Evolutionary conservation across 2,797 vertebrate species (phyloP).

Genomic region (Hafferia zeledoni): DNA sequence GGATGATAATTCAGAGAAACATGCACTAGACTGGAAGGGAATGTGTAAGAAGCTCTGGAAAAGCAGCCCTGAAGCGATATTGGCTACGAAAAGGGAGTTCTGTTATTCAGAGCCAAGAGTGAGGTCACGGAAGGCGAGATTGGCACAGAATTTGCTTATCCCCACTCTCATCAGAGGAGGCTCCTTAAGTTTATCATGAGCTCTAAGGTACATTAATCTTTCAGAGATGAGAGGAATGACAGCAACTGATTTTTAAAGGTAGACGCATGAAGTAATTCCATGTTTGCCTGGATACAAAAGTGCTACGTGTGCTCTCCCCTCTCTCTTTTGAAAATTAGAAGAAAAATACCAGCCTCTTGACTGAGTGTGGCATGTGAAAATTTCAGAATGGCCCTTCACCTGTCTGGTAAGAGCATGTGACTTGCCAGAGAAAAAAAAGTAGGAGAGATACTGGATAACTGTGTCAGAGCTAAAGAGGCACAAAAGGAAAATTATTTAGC

Average conservation of each 20-base stretch:
- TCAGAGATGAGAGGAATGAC: background rate
- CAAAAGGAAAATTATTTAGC: background rate
- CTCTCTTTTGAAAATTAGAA: background rate
- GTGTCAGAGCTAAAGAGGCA: background rate
- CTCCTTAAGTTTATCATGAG: background rate
- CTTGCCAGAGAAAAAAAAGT: background rate
- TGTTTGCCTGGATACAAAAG: background rate
- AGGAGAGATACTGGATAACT: background rate
- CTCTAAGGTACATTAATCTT: slow-evolving; percentile 13
- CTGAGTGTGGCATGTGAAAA: background rate
- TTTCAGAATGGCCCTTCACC: background rate
- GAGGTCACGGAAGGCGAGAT: background rate
- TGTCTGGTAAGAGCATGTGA: background rate
- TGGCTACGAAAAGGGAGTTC: slow-evolving; percentile 13
- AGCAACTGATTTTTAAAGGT: background rate
- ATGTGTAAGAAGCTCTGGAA: background rate
- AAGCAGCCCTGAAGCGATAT: slow-evolving; percentile 7
- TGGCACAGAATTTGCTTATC: background rate
- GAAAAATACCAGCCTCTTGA: background rate
- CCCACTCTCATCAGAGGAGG: background rate
- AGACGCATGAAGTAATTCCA: background rate
- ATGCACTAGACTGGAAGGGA: slow-evolving; percentile 7
- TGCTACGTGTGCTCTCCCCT: background rate
- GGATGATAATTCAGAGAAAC: background rate
- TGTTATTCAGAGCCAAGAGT: slow-evolving; percentile 5